phyloP scores from a whole-genome alignment of 2,797 vertebrate genomes.

The Neostethus bicornis region DNA sequence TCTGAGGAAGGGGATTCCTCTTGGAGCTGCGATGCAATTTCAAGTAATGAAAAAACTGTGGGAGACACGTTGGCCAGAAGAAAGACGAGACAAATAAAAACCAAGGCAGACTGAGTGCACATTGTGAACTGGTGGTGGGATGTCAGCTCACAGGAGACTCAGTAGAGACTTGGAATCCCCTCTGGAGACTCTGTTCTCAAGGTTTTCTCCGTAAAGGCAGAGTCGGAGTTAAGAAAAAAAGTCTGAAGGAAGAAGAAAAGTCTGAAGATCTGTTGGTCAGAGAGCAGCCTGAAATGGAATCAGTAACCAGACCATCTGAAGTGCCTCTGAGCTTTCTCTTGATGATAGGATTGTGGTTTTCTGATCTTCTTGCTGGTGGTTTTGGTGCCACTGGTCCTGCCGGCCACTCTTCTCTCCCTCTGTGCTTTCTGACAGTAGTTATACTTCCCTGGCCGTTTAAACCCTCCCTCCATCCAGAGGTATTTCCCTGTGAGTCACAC shows the following conservation, averaged over 20 bases:
- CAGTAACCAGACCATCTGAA: no score
- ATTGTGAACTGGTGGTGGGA: conserved; percentile 14
- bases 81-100: conserved; percentile 82
- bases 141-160: not conserved
- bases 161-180: not conserved
- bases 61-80: conserved; percentile 81
- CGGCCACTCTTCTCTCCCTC: conserved; percentile 69
- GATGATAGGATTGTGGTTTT: not conserved
- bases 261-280: no score
- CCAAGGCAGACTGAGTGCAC: conserved; percentile 79
- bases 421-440: conserved; percentile 76
- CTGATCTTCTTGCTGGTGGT: conserved; percentile 8
- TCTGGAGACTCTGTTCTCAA: not conserved
- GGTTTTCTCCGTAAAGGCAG: not conserved
- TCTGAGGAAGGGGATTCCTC: conserved; percentile 36
- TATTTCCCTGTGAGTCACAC: conserved; percentile 72
- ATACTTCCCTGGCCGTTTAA: conserved; percentile 75
- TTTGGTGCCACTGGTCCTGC: conserved; percentile 34
- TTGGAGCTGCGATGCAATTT: not conserved
- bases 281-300: no score
- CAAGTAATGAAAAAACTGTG: conserved; percentile 61
- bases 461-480: conserved; percentile 76
- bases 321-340: not conserved
- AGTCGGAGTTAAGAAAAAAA: not conserved
- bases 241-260: not conserved